These are phyloP conservation scores for Jaculus jaculus DNA, from an alignment of 2,113 vertebrate species.

Conservation along the genomic window DNA sequence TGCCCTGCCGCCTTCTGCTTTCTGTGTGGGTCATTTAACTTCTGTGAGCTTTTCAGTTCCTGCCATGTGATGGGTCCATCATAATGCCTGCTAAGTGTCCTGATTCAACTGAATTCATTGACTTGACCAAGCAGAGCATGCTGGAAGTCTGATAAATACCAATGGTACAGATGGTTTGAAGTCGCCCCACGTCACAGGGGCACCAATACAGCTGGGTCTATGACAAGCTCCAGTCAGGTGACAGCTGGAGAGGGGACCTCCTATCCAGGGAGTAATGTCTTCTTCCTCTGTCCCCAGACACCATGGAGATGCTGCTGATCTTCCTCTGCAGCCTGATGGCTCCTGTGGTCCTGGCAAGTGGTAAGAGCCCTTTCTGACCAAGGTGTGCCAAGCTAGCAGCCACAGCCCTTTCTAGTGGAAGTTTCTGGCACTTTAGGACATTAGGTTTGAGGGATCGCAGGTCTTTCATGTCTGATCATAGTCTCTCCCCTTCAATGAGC, in stretches of 20 bases:
- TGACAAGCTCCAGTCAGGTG: neutral
- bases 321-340: constrained; percentile 92
- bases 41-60: neutral
- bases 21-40: too few species aligned
- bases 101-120: rapidly evolving
- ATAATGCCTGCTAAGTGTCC: too few species aligned
- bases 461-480: neutral
- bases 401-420: neutral
- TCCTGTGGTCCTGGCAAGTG: constrained; percentile 84
- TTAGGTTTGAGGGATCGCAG: neutral
- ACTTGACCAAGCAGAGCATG: rapidly evolving
- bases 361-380: constrained; percentile 83
- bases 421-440: neutral
- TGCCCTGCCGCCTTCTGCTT: rapidly evolving
- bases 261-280: neutral
- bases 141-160: neutral
- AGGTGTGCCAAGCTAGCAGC: neutral
- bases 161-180: too few species aligned
- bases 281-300: constrained; percentile 81
- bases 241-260: neutral
- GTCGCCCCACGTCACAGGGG: rapidly evolving
- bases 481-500: neutral
- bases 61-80: neutral
- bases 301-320: constrained; percentile 93
- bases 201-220: neutral